Percentiles rank a stretch among this genome's conserved stretches.
Conservation (phyloP, 2,888 invertebrate genomes). For the Prosopocoilus inquinatus region DNA sequence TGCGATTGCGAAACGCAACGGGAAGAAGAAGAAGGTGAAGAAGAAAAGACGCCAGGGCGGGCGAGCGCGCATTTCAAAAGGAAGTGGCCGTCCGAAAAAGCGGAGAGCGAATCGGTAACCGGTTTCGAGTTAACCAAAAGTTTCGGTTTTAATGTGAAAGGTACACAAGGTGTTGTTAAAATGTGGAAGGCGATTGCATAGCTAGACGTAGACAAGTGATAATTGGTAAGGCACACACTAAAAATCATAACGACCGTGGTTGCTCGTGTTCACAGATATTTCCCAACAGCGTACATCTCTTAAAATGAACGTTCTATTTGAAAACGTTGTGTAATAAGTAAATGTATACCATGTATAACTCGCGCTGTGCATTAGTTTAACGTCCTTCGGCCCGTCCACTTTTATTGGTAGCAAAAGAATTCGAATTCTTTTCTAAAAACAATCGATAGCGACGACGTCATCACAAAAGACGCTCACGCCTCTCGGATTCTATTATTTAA, state of each 20-base stretch:
- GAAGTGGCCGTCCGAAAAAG: conserved; percentile 25
- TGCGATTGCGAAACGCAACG: no score
- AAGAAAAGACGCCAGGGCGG: no score
- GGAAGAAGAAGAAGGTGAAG: no score
- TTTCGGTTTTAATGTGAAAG: conserved; percentile 46
- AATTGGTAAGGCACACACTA: conserved; percentile 43
- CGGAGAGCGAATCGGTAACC: conserved; percentile 42
- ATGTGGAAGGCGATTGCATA: conserved; percentile 42
- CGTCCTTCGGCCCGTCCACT: no score
- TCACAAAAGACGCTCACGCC: no score
- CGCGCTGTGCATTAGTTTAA: no score
- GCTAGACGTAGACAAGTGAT: conserved; percentile 45
- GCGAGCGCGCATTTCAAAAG: not conserved
- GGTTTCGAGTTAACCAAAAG: conserved; percentile 46
- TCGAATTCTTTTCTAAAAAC: no score
- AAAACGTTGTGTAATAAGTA: conserved; percentile 1
- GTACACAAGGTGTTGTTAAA: conserved; percentile 42
- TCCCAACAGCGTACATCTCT: conserved; percentile 9
- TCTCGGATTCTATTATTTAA: no score
- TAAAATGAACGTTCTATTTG: not conserved
- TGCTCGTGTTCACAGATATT: conserved; percentile 20
- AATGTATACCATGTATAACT: not conserved
- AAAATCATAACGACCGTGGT: conserved; percentile 40
- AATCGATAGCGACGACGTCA: no score
- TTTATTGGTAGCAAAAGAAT: no score